Evolutionary conservation across 2,113 vertebrate species (phyloP), one percentile per base, ranked within the genome.

Genomic region (Rhabdomys dilectus): DNA sequence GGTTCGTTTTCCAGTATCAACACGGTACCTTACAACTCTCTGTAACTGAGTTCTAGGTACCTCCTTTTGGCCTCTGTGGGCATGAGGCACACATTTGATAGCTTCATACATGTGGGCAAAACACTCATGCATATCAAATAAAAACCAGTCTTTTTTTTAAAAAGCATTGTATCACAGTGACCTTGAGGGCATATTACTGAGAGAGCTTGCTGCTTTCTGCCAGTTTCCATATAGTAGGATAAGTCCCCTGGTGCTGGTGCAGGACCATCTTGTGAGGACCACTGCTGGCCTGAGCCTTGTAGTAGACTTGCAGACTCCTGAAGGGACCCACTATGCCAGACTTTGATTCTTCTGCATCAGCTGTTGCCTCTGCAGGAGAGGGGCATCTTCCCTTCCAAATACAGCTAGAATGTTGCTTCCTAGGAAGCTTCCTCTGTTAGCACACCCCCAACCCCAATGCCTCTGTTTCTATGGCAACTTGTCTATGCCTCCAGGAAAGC

Each of bases 401-500:
- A 45, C 58, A 64, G 45, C 87, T 89, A 90, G 91, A 78, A 76
- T 64, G 76, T 95, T 53, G 39, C 66, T 91, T 94, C 85, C 84
- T 75, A 53, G 48, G 94, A 95, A 68, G 34, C 86, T 91, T 81
- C 34, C 26, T 93, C 92, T 95, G 91, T 58, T 39, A 29, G 26
- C 24, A 60, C 19, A 7, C 3, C 70, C 2, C 70, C 64, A 51
- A 91, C 78, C 76, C 56, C 58, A 53, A 21, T 39, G 91, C 62
- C 75, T 85, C 56, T 92, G 93, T 97, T 93, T 96, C 94, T 64
- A 11, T 80, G 45, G 68, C 80, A 91, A 29, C 34, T 45, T 29
- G 2, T 62, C 42, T 45, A 8, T 26, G 17, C 22, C 78, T 75
- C 68, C 5, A n/a, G 73, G 42, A 89, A 97, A 60, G 78, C 42